Conservation (phyloP, 2,888 invertebrate species). For the Xanthostigma xanthostigma region DNA sequence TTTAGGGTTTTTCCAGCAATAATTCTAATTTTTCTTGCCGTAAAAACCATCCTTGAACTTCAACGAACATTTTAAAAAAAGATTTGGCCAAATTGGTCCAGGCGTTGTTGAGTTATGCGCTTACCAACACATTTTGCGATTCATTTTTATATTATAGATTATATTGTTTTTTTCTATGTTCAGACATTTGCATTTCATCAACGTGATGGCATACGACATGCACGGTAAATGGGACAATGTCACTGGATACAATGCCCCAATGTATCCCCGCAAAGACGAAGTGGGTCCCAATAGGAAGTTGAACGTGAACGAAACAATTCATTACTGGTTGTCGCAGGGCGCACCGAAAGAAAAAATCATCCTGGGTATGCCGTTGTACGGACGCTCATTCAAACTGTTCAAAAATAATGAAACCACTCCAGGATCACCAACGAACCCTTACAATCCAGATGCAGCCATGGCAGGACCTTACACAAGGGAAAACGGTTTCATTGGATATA, state of each 20-base stretch:
- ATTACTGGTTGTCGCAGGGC: conserved; percentile 38
- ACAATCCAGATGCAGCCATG: conserved; percentile 26
- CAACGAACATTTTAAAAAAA: no score
- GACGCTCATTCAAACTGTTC: conserved; percentile 46
- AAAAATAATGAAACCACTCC: conserved; percentile 29
- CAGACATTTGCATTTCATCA: conserved; percentile 47
- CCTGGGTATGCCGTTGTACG: conserved; percentile 57
- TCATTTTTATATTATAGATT: no score
- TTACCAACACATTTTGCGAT: no score
- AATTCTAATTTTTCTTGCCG: no score
- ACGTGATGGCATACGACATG: conserved; percentile 61
- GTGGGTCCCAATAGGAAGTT: conserved; percentile 20
- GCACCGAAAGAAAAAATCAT: conserved; percentile 45
- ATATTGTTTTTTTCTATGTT: conserved; percentile 11
- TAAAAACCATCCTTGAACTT: no score
- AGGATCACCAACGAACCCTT: conserved; percentile 32
- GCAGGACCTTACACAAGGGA: conserved; percentile 48
- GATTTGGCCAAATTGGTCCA: no score
- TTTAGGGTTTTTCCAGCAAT: no score
- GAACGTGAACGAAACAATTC: conserved; percentile 31
- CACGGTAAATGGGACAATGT: conserved; percentile 49
- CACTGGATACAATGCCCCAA: conserved; percentile 52
- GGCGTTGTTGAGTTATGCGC: no score
- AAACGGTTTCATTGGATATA: conserved; percentile 55
- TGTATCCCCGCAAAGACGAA: conserved; percentile 34